A percentile compares a stretch with the other conserved stretches of the same genome.
Conservation (phyloP, 2,113 vertebrate genomes). For the Chinchilla lanigera region DNA sequence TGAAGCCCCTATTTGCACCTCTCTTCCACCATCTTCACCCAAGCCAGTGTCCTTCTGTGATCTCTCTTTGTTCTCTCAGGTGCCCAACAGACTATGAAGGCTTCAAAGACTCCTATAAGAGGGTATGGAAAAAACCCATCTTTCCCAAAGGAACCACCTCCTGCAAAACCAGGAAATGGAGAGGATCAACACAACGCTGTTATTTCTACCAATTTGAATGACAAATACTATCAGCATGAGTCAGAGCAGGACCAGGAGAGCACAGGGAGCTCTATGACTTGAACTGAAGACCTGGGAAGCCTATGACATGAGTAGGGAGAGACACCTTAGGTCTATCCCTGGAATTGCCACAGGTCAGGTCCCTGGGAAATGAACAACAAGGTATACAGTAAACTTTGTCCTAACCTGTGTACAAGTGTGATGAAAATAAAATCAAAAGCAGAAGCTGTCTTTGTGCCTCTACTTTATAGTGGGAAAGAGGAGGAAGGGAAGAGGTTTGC, state of each 20-base stretch:
- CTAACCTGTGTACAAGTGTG: not conserved
- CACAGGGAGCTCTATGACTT: not conserved
- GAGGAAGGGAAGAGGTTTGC: not conserved
- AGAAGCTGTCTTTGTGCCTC: too few relatives aligned
- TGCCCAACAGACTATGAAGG: not conserved
- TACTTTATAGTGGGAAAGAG: not conserved
- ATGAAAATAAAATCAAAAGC: too few relatives aligned
- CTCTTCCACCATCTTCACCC: too few relatives aligned
- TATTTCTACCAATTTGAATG: not conserved
- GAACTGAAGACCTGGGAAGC: not conserved
- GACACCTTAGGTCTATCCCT: not conserved
- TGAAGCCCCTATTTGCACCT: not conserved
- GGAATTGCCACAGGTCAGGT: not conserved
- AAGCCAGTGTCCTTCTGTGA: not conserved
- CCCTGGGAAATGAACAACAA: not conserved
- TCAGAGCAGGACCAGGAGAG: not conserved
- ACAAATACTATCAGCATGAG: not conserved
- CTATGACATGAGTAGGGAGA: not conserved
- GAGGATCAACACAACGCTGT: not conserved
- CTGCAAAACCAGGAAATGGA: not conserved
- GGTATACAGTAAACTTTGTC: not conserved
- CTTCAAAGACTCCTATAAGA: not conserved
- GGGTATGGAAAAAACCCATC: not conserved
- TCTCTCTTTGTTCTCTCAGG: not conserved
- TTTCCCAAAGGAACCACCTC: not conserved